Conservation (phyloP, 1,140 invertebrate species). For the Diachasma alloeum region DNA sequence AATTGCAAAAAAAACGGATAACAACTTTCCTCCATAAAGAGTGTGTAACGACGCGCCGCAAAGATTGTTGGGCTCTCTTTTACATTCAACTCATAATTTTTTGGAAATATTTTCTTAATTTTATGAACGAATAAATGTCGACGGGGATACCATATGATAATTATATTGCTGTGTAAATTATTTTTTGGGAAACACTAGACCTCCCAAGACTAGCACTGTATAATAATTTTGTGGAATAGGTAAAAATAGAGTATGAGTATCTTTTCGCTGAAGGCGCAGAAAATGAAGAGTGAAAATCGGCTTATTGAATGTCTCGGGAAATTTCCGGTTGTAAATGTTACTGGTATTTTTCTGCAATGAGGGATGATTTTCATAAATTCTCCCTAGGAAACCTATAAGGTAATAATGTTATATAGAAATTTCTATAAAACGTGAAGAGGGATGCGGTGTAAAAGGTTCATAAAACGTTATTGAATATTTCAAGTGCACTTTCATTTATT, state of each 20-base stretch:
- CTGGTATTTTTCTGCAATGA: too few species aligned
- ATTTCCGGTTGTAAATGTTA: too few species aligned
- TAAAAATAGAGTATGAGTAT: neutral
- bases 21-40: neutral
- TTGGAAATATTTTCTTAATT: conserved; percentile 8
- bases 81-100: neutral
- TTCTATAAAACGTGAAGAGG: too few species aligned
- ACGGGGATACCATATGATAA: neutral
- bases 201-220: neutral
- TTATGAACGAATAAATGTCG: conserved; percentile 20
- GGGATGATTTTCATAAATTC: too few species aligned
- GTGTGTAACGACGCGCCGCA: neutral
- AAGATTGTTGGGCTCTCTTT: neutral
- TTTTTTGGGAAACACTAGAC: conserved; percentile 4
- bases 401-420: too few species aligned
- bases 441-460: too few species aligned
- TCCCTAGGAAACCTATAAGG: too few species aligned
- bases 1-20: neutral
- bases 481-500: too few species aligned
- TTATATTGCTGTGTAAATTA: conserved; percentile 1
- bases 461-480: too few species aligned
- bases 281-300: neutral
- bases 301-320: too few species aligned
- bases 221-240: too few species aligned
- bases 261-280: neutral